Conservation (phyloP, 1,140 invertebrate species). For the Vanessa atalanta region DNA sequence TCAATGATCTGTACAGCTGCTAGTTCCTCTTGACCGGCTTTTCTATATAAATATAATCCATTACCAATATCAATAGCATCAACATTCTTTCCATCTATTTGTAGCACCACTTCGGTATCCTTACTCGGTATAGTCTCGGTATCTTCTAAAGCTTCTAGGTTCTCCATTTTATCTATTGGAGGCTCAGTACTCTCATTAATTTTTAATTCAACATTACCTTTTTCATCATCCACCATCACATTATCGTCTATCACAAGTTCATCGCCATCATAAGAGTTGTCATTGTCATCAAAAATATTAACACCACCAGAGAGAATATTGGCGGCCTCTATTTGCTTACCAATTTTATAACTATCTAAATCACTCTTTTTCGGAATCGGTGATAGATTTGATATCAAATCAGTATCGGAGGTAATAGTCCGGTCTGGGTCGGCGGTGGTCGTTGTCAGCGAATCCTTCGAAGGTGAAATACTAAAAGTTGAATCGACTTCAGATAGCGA, state of each 20-base stretch:
- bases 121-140: constrained; percentile 56
- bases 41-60: constrained; percentile 76
- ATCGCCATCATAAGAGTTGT: constrained; percentile 77
- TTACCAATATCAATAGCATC: constrained; percentile 79
- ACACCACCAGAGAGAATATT: constrained; percentile 77
- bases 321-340: constrained; percentile 73
- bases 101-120: constrained; percentile 73
- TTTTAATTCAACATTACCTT: constrained; percentile 48
- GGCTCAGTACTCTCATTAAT: constrained; percentile 28
- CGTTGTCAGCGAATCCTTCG: constrained; percentile 53
- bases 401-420: constrained; percentile 42
- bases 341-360: constrained; percentile 68
- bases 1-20: constrained; percentile 74
- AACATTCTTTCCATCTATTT: constrained; percentile 78
- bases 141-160: constrained; percentile 42
- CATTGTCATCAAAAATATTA: constrained; percentile 79
- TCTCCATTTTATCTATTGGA: constrained; percentile 40
- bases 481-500: constrained; percentile 75
- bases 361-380: constrained; percentile 67
- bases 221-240: constrained; percentile 54
- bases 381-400: constrained; percentile 64
- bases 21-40: constrained; percentile 69
- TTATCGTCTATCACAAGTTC: constrained; percentile 79
- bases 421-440: constrained; percentile 47
- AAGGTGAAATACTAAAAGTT: constrained; percentile 61